Evolutionary conservation across 1,140 invertebrate genomes (phyloP).

Genomic region (Drosophila micromelanica): DNA sequence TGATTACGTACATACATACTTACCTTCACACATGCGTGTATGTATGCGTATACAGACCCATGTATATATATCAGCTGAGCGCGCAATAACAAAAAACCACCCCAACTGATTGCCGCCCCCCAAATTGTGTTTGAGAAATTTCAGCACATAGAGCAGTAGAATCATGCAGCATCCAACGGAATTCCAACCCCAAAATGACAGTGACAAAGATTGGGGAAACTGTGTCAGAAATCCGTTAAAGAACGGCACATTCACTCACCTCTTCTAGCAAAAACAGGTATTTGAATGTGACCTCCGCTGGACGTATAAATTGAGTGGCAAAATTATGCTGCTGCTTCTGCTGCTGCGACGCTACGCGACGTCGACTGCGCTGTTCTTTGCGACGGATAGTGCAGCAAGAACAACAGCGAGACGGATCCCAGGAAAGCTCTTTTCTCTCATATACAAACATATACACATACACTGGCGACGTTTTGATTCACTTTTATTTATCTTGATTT

Average conservation of each 20-base stretch:
- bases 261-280: slow-evolving; percentile 25
- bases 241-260: slow-evolving; percentile 42
- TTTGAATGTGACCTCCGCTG: slow-evolving; percentile 25
- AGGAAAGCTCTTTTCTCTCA: slow-evolving; percentile 25
- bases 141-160: slow-evolving; percentile 21
- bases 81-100: slow-evolving; percentile 44
- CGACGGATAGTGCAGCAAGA: slow-evolving; percentile 8
- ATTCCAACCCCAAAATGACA: slow-evolving; percentile 62
- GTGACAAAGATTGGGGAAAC: slow-evolving; percentile 34
- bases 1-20: not conserved
- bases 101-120: slow-evolving; percentile 24
- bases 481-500: slow-evolving; percentile 45
- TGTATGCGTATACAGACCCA: not conserved
- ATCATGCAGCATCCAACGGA: slow-evolving; percentile 56
- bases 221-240: slow-evolving; percentile 48
- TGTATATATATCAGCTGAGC: slow-evolving; percentile 34
- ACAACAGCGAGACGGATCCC: slow-evolving; percentile 27
- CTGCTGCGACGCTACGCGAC: not conserved
- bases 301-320: slow-evolving; percentile 38
- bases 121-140: slow-evolving; percentile 22
- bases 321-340: slow-evolving; percentile 8
- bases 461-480: slow-evolving; percentile 35
- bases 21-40: not conserved
- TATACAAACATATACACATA: slow-evolving; percentile 1
- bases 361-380: not conserved